Evolutionary conservation across 2,113 vertebrate species (phyloP).

Genomic region (Diglossa brunneiventris): DNA sequence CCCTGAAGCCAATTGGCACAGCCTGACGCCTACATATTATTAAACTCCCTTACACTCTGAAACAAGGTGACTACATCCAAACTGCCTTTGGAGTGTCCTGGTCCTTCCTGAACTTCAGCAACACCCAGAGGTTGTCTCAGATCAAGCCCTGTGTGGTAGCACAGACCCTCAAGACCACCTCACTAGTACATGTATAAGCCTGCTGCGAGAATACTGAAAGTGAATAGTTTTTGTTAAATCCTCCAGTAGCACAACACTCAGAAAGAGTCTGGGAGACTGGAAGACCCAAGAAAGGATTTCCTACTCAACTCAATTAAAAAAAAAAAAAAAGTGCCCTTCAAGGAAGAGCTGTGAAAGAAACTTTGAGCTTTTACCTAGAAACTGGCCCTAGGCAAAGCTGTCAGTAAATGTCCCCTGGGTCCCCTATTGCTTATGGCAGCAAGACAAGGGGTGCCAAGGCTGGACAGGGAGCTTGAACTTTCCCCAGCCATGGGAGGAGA

Average conservation of each 20-base stretch:
- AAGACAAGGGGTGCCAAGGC: neutral
- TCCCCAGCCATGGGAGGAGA: neutral
- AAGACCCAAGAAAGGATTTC: neutral
- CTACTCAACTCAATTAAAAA: rapidly evolving
- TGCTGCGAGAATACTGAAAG: neutral
- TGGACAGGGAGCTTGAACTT: constrained; percentile 15
- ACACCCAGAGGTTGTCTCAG: neutral
- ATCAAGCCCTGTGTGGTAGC: neutral
- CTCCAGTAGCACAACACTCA: neutral
- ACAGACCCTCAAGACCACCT: neutral
- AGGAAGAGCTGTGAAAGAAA: neutral
- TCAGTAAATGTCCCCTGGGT: neutral
- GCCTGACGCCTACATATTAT: neutral
- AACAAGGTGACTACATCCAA: neutral
- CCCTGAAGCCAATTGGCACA: constrained; percentile 27
- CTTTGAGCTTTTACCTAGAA: constrained; percentile 32
- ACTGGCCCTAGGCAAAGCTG: neutral
- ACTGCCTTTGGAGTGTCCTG: neutral
- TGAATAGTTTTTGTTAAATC: neutral
- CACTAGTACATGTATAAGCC: neutral
- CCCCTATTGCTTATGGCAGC: neutral
- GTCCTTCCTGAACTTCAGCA: neutral
- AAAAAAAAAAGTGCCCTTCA: neutral
- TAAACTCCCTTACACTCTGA: neutral
- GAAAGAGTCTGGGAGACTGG: neutral